Conservation (phyloP, 1,140 invertebrate species). For the Argopecten irradians region DNA sequence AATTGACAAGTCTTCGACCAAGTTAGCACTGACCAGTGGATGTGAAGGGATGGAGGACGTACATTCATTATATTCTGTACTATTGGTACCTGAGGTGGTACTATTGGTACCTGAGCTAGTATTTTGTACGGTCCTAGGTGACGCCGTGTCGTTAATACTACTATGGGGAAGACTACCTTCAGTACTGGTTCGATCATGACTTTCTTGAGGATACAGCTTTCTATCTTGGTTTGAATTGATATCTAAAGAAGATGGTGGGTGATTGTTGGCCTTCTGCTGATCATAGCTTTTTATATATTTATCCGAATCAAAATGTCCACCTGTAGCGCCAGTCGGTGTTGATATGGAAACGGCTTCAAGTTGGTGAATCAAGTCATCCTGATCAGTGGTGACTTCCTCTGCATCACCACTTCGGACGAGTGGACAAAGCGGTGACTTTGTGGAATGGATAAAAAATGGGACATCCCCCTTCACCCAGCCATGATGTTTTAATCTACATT, state of each 20-base stretch:
- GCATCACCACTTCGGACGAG: conserved; percentile 15
- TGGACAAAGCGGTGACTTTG: conserved; percentile 41
- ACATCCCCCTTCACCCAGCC: conserved; percentile 42
- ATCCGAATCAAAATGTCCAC: neutral
- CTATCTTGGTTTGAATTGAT: neutral
- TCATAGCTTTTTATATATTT: neutral
- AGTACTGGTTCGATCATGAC: neutral
- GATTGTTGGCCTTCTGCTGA: neutral
- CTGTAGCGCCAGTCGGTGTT: neutral
- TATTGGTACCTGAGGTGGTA: too few species aligned
- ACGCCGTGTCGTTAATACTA: neutral
- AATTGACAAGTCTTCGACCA: neutral
- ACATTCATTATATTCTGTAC: neutral
- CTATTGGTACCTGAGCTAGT: too few species aligned
- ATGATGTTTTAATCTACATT: conserved; percentile 39
- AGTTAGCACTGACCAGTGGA: neutral
- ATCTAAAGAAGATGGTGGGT: neutral
- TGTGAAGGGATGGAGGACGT: neutral
- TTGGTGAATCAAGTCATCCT: neutral
- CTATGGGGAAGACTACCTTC: neutral
- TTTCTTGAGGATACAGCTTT: neutral
- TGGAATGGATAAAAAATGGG: conserved; percentile 42
- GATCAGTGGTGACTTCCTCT: neutral
- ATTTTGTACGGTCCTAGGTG: neutral
- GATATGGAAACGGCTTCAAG: neutral